Evolutionary conservation across 2,888 invertebrate genomes (phyloP).

Genomic region (Drosophila neotestacea): DNA sequence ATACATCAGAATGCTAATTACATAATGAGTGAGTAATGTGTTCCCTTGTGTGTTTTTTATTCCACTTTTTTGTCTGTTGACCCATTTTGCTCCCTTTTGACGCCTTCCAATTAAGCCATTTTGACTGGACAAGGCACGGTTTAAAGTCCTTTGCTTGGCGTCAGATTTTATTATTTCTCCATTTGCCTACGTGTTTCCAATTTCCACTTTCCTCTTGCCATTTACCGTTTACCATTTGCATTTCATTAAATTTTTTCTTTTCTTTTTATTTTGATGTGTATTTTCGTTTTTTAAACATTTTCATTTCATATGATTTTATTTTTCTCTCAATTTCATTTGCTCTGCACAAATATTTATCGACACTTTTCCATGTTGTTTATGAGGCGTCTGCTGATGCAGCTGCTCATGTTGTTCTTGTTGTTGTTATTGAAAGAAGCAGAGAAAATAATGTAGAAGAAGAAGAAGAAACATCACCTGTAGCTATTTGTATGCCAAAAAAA

Average conservation of each 20-base stretch:
- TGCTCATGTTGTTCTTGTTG: conserved; percentile 34
- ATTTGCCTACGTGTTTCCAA: neutral
- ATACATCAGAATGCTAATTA: conserved; percentile 37
- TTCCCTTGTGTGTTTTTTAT: conserved; percentile 22
- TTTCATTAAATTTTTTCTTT: conserved; percentile 43
- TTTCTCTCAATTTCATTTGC: conserved; percentile 58
- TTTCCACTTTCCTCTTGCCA: neutral
- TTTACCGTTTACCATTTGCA: conserved; percentile 44
- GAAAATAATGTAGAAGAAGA: conserved; percentile 9
- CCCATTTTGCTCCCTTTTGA: conserved; percentile 61
- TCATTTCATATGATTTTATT: conserved; percentile 45
- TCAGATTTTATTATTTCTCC: conserved; percentile 1
- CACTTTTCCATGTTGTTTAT: conserved; percentile 51
- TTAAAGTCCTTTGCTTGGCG: conserved; percentile 5
- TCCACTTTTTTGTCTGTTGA: conserved; percentile 34
- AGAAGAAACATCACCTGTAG: conserved; percentile 61
- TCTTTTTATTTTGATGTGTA: conserved; percentile 12
- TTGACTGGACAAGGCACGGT: conserved; percentile 15
- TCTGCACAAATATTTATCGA: conserved; percentile 65
- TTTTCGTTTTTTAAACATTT: conserved; percentile 23
- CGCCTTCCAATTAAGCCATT: conserved; percentile 62
- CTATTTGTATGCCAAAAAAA: conserved; percentile 57
- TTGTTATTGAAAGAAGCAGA: conserved; percentile 26
- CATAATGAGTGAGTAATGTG: conserved; percentile 35
- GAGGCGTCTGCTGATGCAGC: conserved; percentile 21